phyloP scores from a whole-genome alignment of 1,140 invertebrate species.

The Battus philenor region DNA sequence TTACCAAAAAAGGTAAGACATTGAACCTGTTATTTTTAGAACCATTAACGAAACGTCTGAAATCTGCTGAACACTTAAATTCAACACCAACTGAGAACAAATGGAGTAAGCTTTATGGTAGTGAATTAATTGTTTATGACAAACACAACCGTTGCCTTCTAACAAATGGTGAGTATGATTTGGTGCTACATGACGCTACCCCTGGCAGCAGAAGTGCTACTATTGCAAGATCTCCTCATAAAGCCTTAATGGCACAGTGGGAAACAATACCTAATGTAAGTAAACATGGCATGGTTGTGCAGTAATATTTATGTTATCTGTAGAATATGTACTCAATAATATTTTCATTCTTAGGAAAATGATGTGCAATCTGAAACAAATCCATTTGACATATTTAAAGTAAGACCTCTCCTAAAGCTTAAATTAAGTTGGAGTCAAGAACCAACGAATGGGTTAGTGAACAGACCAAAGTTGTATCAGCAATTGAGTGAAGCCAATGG shows the following conservation, averaged over 20 bases:
- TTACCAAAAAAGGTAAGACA: not conserved
- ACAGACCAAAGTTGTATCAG: slow-evolving; percentile 77
- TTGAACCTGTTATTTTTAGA: slow-evolving; percentile 27
- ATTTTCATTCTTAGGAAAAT: slow-evolving; percentile 57
- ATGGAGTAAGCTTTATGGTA: slow-evolving; percentile 84
- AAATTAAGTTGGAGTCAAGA: slow-evolving; percentile 88
- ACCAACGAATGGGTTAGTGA: slow-evolving; percentile 82
- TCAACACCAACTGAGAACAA: slow-evolving; percentile 49
- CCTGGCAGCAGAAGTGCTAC: slow-evolving; percentile 59
- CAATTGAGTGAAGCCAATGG: slow-evolving; percentile 52
- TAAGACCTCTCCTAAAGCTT: slow-evolving; percentile 89
- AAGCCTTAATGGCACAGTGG: slow-evolving; percentile 79
- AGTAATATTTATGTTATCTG: too few species aligned
- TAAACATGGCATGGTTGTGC: too few species aligned
- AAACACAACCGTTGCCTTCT: slow-evolving; percentile 91
- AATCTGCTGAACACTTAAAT: slow-evolving; percentile 48
- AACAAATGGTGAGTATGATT: slow-evolving; percentile 92
- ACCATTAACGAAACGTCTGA: slow-evolving; percentile 60
- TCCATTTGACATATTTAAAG: slow-evolving; percentile 84
- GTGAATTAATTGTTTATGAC: slow-evolving; percentile 93
- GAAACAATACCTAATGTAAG: slow-evolving; percentile 86
- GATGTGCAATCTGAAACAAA: slow-evolving; percentile 61
- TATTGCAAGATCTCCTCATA: slow-evolving; percentile 69
- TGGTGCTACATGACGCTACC: slow-evolving; percentile 86
- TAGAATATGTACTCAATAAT: too few species aligned